These are phyloP conservation scores for Xyrauchen texanus DNA, from an alignment of 2,113 vertebrate genomes.

Conservation along the genomic window DNA sequence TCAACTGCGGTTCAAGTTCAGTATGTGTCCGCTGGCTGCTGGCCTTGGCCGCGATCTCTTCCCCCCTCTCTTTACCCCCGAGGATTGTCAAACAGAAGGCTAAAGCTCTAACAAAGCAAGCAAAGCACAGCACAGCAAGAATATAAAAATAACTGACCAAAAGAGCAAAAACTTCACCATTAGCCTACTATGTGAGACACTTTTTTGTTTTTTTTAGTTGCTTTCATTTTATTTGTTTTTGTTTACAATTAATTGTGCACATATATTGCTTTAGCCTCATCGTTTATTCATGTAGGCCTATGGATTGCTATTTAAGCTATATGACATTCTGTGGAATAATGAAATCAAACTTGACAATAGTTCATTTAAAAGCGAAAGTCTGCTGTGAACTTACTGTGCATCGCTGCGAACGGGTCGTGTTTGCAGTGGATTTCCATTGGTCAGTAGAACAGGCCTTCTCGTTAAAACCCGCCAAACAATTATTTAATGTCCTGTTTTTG, in stretches of 20 bases:
- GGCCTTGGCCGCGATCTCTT: conserved; percentile 22
- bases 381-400: conserved; percentile 91
- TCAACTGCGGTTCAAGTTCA: conserved; percentile 64
- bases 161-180: conserved; percentile 28
- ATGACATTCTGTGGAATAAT: not conserved
- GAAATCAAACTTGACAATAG: not conserved
- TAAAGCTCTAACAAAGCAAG: conserved; percentile 38
- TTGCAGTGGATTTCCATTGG: conserved; percentile 99
- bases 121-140: too few species aligned
- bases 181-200: not conserved
- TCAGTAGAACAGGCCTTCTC: conserved; percentile 42
- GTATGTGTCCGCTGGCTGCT: conserved; percentile 60
- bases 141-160: not conserved
- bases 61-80: conserved; percentile 25
- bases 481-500: conserved; percentile 14
- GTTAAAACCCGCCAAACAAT: conserved; percentile 35
- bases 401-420: conserved; percentile 98
- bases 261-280: not conserved
- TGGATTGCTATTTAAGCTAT: too few species aligned
- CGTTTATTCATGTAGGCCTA: not conserved
- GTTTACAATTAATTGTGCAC: too few species aligned
- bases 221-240: too few species aligned
- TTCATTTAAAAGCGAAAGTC: not conserved
- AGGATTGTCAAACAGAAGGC: conserved; percentile 32
- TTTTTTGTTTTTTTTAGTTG: not conserved